Percentiles rank a stretch among this genome's conserved stretches.
These are phyloP conservation scores for Cancer borealis DNA, from an alignment of 2,888 invertebrate species.

Conservation along the genomic window DNA sequence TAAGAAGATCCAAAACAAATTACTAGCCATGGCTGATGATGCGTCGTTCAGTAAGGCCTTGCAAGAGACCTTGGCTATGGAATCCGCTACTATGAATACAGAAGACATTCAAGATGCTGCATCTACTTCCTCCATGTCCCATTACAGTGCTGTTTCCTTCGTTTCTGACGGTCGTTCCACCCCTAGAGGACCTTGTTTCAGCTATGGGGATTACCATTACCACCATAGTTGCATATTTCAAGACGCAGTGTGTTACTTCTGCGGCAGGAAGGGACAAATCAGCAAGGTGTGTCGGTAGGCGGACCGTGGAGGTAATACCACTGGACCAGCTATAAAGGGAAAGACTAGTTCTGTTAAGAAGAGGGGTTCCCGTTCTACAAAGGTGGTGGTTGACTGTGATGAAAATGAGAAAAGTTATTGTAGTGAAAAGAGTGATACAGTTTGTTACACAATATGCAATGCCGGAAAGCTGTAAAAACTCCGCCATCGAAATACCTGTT, in stretches of 20 bases:
- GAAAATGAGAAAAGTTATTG: no score
- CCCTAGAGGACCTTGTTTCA: background rate
- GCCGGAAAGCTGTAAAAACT: background rate
- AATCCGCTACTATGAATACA: no score
- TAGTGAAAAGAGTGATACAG: background rate
- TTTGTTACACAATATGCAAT: constrained; percentile 13
- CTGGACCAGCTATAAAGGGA: background rate
- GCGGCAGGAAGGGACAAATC: background rate
- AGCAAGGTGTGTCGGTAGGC: background rate
- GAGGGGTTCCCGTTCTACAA: background rate
- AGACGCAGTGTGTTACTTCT: background rate
- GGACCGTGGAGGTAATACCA: background rate
- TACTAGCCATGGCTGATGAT: background rate
- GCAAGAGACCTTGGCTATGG: no score
- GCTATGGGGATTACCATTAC: constrained; percentile 28
- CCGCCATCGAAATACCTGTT: constrained; percentile 5
- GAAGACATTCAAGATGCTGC: no score
- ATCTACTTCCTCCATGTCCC: no score
- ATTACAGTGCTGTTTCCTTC: no score
- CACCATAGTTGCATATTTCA: background rate
- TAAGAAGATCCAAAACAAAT: constrained; percentile 11
- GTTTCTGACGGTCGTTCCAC: background rate
- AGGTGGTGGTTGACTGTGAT: background rate
- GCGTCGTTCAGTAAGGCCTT: no score
- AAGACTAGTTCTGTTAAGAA: background rate